These are phyloP conservation scores for Ramphastos sulfuratus DNA, from an alignment of 2,113 vertebrate genomes.

Conservation along the genomic window DNA sequence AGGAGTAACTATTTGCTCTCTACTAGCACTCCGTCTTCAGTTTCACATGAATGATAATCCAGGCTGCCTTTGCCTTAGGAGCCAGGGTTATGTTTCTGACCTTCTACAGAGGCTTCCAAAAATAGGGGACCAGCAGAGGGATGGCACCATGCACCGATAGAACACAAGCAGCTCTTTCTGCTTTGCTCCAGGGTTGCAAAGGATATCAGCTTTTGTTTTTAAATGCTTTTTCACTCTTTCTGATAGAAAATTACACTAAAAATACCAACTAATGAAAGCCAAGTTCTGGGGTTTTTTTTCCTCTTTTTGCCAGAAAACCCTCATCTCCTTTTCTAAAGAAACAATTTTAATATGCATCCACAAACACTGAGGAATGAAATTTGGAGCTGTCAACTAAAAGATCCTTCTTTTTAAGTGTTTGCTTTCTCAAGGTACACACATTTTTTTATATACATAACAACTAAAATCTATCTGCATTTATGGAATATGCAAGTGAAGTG, in stretches of 20 bases:
- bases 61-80: slow-evolving; percentile 49
- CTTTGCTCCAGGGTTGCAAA: background rate
- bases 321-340: background rate
- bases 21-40: background rate
- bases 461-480: background rate
- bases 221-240: background rate
- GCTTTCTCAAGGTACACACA: background rate
- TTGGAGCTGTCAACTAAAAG: background rate
- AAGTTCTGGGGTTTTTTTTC: background rate
- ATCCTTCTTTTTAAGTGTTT: background rate
- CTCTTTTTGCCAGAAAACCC: background rate
- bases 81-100: slow-evolving; percentile 47
- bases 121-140: slow-evolving; percentile 16
- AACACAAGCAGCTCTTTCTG: background rate
- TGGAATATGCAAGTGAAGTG: background rate
- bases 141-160: fast-evolving
- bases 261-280: background rate
- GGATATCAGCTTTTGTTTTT: background rate
- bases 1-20: slow-evolving; percentile 49
- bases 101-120: slow-evolving; percentile 59
- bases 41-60: slow-evolving; percentile 61
- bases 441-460: background rate
- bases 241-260: background rate
- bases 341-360: background rate
- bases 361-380: background rate